Percentiles rank a stretch among this genome's conserved stretches.
phyloP scores from a whole-genome alignment of 2,797 vertebrate genomes.

The Caiman crocodilus region DNA sequence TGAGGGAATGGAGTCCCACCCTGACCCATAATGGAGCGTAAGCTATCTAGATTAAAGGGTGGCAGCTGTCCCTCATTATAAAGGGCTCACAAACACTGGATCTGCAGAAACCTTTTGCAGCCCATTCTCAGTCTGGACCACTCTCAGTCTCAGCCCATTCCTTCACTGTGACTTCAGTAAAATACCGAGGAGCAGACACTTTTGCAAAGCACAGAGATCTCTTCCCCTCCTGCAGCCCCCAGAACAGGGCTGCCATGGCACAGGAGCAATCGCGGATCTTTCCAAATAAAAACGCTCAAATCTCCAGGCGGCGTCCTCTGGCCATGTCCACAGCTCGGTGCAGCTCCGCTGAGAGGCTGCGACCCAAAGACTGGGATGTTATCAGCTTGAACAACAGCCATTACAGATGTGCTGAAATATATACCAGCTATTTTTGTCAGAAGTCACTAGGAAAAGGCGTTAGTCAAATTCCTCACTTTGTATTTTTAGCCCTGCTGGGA shows the following conservation, averaged over 20 bases:
- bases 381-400: conserved; percentile 43
- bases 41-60: not conserved
- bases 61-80: not conserved
- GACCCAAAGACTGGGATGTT: not conserved
- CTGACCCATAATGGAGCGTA: not conserved
- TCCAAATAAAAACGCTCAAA: not conserved
- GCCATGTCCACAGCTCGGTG: not conserved
- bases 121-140: not conserved
- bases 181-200: not conserved
- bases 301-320: accelerated
- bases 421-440: not conserved
- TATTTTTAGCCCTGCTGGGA: not conserved
- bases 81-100: not conserved
- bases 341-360: not conserved
- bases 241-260: not conserved
- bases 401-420: not conserved
- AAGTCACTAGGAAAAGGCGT: not conserved
- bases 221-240: not conserved
- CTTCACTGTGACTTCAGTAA: not conserved
- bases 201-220: not conserved
- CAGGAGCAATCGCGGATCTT: not conserved
- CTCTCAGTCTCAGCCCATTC: not conserved
- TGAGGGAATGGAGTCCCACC: not conserved
- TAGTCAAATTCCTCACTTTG: not conserved
- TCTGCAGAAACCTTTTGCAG: not conserved